Conservation (phyloP, 2,888 invertebrate species). For the Drosophila limbata region DNA sequence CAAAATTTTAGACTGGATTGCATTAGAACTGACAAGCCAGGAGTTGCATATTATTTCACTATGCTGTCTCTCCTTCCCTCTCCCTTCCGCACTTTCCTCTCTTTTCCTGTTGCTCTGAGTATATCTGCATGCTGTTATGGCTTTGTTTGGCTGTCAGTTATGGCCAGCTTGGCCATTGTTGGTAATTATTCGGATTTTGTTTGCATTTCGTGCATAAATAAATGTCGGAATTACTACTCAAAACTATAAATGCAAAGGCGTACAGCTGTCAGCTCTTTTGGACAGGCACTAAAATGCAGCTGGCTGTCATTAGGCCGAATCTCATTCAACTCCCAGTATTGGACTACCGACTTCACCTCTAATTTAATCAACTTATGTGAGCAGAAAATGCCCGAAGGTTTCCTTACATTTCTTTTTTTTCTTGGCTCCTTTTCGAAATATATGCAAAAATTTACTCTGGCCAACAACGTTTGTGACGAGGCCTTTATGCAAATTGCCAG, state of each 20-base stretch:
- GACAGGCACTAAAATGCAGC: constrained; percentile 70
- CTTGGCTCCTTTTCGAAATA: constrained; percentile 40
- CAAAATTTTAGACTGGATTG: constrained; percentile 15
- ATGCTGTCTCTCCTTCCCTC: neutral
- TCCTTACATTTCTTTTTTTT: constrained; percentile 7
- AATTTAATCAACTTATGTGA: constrained; percentile 70
- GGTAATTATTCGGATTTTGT: constrained; percentile 76
- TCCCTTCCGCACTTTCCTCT: neutral
- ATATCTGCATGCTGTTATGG: constrained; percentile 17
- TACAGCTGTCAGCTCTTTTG: constrained; percentile 61
- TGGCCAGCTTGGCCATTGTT: constrained; percentile 55
- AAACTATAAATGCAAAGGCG: constrained; percentile 61
- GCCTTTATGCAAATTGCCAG: constrained; percentile 78
- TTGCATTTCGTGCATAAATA: constrained; percentile 75
- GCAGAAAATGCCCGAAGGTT: constrained; percentile 23
- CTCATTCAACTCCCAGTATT: neutral
- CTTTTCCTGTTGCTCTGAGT: neutral
- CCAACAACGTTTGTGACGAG: constrained; percentile 73
- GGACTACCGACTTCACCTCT: constrained; percentile 27
- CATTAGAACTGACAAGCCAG: constrained; percentile 35
- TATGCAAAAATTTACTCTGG: constrained; percentile 72
- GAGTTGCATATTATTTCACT: constrained; percentile 20
- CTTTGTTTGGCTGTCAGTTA: constrained; percentile 56
- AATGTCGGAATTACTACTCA: constrained; percentile 63
- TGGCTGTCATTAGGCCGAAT: constrained; percentile 63